Conservation (phyloP, 2,888 invertebrate species). For the Apamea epomidion region DNA sequence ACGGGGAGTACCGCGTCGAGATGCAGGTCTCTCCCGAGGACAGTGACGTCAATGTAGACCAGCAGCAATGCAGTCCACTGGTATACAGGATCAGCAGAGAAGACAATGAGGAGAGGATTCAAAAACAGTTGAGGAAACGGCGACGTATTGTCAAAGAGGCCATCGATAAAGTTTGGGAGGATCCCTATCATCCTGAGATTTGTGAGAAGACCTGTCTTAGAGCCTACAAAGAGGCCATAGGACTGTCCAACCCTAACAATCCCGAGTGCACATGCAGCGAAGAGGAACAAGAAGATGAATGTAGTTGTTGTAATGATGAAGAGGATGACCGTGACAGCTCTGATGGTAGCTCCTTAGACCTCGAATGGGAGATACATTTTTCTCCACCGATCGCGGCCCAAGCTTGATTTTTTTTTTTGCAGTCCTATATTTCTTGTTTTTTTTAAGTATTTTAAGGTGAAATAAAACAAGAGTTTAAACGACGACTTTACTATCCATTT, state of each 20-base stretch:
- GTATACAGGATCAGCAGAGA: slow-evolving; percentile 79
- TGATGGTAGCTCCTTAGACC: slow-evolving; percentile 79
- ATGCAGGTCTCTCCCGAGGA: slow-evolving; percentile 75
- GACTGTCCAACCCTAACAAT: slow-evolving; percentile 70
- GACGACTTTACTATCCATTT: slow-evolving; percentile 71
- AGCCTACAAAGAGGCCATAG: slow-evolving; percentile 78
- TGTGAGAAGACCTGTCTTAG: slow-evolving; percentile 79
- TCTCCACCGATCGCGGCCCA: slow-evolving; percentile 77
- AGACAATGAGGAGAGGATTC: slow-evolving; percentile 75
- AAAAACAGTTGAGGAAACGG: slow-evolving; percentile 68
- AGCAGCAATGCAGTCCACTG: slow-evolving; percentile 73
- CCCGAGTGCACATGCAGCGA: slow-evolving; percentile 68
- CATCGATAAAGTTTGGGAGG: slow-evolving; percentile 73
- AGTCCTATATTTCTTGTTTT: slow-evolving; percentile 5
- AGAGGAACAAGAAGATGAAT: slow-evolving; percentile 63
- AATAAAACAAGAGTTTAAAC: slow-evolving; percentile 59
- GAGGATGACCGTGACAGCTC: slow-evolving; percentile 73
- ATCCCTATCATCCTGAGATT: slow-evolving; percentile 77
- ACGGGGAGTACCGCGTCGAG: slow-evolving; percentile 82
- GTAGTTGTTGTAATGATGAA: slow-evolving; percentile 64
- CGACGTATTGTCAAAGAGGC: slow-evolving; percentile 72
- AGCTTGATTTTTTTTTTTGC: slow-evolving; percentile 21
- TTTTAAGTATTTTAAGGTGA: slow-evolving; percentile 1
- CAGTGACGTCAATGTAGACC: slow-evolving; percentile 62
- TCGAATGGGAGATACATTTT: slow-evolving; percentile 86